Evolutionary conservation across 1,140 invertebrate species (phyloP), one percentile per base, ranked within the genome.

Genomic region (Ostrea edulis): DNA sequence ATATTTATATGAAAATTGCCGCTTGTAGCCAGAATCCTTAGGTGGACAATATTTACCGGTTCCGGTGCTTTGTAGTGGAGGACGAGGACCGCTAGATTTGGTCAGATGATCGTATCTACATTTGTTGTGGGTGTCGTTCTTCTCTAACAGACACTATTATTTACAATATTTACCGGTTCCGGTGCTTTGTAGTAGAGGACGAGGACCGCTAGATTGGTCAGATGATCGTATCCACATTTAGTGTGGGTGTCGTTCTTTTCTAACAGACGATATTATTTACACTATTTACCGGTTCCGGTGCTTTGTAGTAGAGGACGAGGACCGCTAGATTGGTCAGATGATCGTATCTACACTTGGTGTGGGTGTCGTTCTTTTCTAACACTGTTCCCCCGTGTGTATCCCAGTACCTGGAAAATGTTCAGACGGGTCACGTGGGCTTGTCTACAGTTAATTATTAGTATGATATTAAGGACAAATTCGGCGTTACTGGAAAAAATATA

Each of bases 41-140:
- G n/a, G n/a, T n/a, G n/a, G n/a, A n/a, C 4, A 58, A 29, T 68
- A 87, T 87, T 85, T 77, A 92, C 90, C n/a, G 53, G 22, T 3
- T 89, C 52, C n/a, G 89, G 71, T 5, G 89, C 84, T 20, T 87
- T 87, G 22, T 88, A 87, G 84, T 92, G 90, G 29, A 93, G 68
- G 93, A 98, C 83, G 11, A 99, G 95, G 20, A 99, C 97, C 9
- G 98, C 98, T 93, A 98, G 98, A 2, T 97, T n/a, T 98, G 0
- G 98, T 98, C 0, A 99, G 95, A 94, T 98, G 97, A 90, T 97
- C 97, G 94, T 98, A 99, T 2, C 97, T 98, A 93, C 98, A 99
- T 93, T 98, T 98, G 22, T 99, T 96, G n/a, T 95, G 95, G 20
- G 94, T 95, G 0, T 62, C 22, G 82, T 94, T 93, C 87, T 89